phyloP scores from a whole-genome alignment of 2,888 invertebrate genomes.

The Strigamia crassipes region DNA sequence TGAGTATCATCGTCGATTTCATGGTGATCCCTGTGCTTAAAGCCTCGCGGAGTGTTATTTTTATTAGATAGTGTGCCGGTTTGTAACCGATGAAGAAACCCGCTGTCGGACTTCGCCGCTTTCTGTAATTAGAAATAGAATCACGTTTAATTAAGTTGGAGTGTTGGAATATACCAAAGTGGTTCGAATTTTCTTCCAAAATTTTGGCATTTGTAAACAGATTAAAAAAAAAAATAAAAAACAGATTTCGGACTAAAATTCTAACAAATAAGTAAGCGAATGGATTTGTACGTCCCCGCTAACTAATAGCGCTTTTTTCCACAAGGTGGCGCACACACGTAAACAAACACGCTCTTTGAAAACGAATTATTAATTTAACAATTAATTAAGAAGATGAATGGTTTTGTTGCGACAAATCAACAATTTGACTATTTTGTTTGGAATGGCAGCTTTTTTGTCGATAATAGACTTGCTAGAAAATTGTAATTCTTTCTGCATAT shows the following conservation, averaged over 20 bases:
- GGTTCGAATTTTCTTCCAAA: neutral
- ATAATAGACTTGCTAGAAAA: no score
- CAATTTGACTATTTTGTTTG: no score
- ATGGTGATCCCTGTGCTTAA: neutral
- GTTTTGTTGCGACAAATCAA: no score
- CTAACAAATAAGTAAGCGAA: no score
- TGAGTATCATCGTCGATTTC: neutral
- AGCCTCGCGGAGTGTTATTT: neutral
- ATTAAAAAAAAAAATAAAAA: no score
- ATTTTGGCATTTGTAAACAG: neutral
- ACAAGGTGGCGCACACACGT: neutral
- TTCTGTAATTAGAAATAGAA: neutral
- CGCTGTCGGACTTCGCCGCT: neutral
- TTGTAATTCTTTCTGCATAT: no score
- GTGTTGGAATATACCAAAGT: neutral
- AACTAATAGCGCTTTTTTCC: neutral
- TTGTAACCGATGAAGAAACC: neutral
- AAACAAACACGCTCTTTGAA: neutral
- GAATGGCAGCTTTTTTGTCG: no score
- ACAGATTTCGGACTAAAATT: no score
- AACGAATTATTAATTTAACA: no score
- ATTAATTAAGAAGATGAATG: no score
- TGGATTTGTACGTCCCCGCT: no score
- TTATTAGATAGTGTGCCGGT: neutral
- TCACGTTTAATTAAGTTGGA: neutral